These are phyloP conservation scores for Entomyzon cyanotis DNA, from an alignment of 2,113 vertebrate genomes.

Conservation along the genomic window DNA sequence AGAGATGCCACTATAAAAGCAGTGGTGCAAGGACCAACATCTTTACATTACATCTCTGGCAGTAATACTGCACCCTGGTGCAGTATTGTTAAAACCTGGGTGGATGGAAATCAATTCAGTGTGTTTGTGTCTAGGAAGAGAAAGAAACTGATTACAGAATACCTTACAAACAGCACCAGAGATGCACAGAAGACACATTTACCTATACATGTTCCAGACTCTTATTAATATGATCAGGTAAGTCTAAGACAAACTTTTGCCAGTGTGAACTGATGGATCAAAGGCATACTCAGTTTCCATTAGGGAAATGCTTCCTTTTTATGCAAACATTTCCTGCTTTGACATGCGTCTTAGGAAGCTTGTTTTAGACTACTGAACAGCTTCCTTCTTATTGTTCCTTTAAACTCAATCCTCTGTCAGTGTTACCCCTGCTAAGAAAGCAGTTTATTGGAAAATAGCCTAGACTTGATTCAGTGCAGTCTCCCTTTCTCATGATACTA, in stretches of 20 bases:
- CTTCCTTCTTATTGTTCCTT: background rate
- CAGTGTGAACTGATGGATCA: background rate
- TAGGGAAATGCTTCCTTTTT: background rate
- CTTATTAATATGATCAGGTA: background rate
- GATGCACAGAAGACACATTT: background rate
- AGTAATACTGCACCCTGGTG: background rate
- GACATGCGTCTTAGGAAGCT: background rate
- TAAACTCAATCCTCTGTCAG: background rate
- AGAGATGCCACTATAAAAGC: background rate
- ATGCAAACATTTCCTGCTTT: background rate
- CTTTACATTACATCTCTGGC: background rate
- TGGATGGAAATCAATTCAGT: background rate
- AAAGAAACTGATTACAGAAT: background rate
- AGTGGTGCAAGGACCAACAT: background rate
- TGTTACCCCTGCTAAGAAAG: background rate
- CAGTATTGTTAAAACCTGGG: background rate
- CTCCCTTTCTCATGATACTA: background rate
- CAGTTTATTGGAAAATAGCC: background rate
- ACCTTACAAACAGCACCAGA: background rate
- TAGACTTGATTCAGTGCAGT: background rate
- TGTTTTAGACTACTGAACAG: background rate
- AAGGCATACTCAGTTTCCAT: background rate
- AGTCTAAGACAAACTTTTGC: background rate
- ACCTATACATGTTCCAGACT: background rate
- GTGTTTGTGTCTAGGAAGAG: background rate